These are phyloP conservation scores for Pelodiscus sinensis DNA, from an alignment of 2,113 vertebrate species.

Conservation along the genomic window DNA sequence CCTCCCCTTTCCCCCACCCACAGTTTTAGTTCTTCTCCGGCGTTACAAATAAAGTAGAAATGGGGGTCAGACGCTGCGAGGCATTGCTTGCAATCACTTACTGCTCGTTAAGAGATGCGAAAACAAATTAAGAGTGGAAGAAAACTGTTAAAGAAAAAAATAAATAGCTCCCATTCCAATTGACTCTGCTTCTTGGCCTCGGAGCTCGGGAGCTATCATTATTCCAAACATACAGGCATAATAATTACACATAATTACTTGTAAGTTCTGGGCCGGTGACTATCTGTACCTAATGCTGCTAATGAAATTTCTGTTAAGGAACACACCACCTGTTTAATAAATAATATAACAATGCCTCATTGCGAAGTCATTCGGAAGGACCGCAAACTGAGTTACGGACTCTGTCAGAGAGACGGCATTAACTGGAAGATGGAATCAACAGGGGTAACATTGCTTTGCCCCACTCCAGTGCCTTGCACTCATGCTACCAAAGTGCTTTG, in stretches of 20 bases:
- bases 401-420: not conserved
- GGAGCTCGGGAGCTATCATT: slow-evolving; percentile 59
- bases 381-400: not conserved
- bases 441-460: not conserved
- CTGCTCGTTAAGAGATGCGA: not conserved
- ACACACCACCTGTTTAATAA: slow-evolving; percentile 36
- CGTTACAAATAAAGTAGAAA: accelerated
- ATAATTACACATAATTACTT: slow-evolving; percentile 75
- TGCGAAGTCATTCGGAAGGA: not conserved
- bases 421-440: not conserved
- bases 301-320: slow-evolving; percentile 63
- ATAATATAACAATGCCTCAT: not conserved
- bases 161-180: slow-evolving; percentile 23
- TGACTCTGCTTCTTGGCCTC: slow-evolving; percentile 53
- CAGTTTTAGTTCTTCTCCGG: not conserved
- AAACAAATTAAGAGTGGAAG: slow-evolving; percentile 15
- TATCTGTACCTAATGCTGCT: slow-evolving; percentile 57
- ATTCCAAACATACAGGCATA: slow-evolving; percentile 60
- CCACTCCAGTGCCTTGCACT: not conserved
- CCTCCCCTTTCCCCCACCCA: not conserved
- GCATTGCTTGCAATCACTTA: accelerated
- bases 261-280: slow-evolving; percentile 72
- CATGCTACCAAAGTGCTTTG: not conserved
- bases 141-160: slow-evolving; percentile 14
- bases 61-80: accelerated